Percentiles rank a stretch among this genome's conserved stretches.
phyloP scores from a whole-genome alignment of 2,797 vertebrate genomes.

The Ambastaia sidthimunki region DNA sequence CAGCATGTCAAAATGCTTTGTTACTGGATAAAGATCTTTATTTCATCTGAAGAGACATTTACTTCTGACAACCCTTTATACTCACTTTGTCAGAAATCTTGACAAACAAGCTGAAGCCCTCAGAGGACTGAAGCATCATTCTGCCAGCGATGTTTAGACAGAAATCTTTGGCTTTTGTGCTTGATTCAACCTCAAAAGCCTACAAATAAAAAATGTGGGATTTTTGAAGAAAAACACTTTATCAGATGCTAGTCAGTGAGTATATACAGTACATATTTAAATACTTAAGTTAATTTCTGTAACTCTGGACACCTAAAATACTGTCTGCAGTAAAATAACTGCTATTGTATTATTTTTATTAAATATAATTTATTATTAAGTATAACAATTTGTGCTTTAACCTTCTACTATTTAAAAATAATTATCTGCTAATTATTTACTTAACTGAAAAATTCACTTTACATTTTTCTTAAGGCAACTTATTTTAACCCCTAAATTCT shows the following conservation, averaged over 20 bases:
- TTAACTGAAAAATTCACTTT: too few relatives aligned
- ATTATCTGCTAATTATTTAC: too few relatives aligned
- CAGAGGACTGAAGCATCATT: slow-evolving; percentile 89
- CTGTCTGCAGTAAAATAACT: not conserved
- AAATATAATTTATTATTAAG: not conserved
- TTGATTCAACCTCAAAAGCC: slow-evolving; percentile 98
- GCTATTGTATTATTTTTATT: not conserved
- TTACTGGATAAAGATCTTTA: not conserved
- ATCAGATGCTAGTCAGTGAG: slow-evolving; percentile 9
- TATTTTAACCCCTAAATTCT: too few relatives aligned
- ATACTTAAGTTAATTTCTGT: not conserved
- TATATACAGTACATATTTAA: not conserved
- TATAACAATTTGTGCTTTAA: too few relatives aligned
- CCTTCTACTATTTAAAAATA: too few relatives aligned
- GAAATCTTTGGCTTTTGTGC: slow-evolving; percentile 98
- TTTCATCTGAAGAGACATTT: not conserved
- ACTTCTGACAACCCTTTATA: not conserved
- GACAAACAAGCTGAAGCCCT: slow-evolving; percentile 97
- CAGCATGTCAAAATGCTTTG: not conserved
- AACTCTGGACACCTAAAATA: not conserved
- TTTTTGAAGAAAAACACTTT: not conserved
- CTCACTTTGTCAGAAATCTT: slow-evolving; percentile 98
- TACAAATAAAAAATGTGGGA: slow-evolving; percentile 61
- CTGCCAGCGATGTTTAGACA: slow-evolving; percentile 91
- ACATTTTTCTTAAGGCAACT: too few relatives aligned